phyloP scores from a whole-genome alignment of 2,888 invertebrate species.

The Anthophora plumipes region DNA sequence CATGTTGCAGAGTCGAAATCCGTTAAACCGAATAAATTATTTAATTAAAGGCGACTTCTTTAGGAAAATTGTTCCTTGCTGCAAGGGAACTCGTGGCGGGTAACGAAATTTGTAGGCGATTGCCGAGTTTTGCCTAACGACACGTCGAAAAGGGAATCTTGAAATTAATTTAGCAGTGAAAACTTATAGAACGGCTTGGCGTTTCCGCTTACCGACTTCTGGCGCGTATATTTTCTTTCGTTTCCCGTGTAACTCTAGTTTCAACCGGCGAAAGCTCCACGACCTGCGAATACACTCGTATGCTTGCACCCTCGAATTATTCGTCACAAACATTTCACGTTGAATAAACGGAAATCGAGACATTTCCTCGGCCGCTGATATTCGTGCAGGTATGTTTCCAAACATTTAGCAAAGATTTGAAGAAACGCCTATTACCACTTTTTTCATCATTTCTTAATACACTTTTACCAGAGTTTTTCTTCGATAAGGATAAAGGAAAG shows the following conservation, averaged over 20 bases:
- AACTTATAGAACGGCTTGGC: slow-evolving; percentile 1
- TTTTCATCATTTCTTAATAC: too few relatives aligned
- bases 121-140: not conserved
- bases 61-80: not conserved
- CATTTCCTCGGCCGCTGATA: not conserved
- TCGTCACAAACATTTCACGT: slow-evolving; percentile 23
- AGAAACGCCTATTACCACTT: too few relatives aligned
- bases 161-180: slow-evolving; percentile 19
- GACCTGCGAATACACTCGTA: not conserved
- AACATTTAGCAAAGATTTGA: not conserved
- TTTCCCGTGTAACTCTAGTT: not conserved
- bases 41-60: not conserved
- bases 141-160: not conserved
- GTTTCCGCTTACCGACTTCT: not conserved
- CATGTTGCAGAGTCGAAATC: too few relatives aligned
- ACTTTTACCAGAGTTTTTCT: too few relatives aligned
- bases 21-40: not conserved
- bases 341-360: slow-evolving; percentile 23
- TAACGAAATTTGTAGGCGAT: not conserved
- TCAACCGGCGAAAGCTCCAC: slow-evolving; percentile 8
- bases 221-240: not conserved
- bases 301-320: slow-evolving; percentile 17
- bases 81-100: not conserved
- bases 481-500: too few relatives aligned
- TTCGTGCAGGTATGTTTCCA: not conserved